Percentiles rank a stretch among this genome's conserved stretches.
Conservation (phyloP, 2,113 vertebrate species). For the Mormyrus lacerda region DNA sequence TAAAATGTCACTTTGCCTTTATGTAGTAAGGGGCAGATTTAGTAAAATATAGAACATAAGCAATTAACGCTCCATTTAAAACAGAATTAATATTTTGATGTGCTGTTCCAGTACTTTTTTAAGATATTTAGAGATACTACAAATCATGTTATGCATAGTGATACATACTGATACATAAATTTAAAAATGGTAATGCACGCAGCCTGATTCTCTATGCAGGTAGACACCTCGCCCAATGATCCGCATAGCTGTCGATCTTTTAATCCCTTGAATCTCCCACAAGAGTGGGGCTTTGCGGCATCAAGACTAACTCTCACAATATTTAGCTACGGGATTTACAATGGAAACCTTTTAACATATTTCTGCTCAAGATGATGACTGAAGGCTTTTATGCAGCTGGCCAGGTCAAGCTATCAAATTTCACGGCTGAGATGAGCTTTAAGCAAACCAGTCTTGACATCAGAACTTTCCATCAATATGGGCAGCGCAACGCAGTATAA, state of each 20-base stretch:
- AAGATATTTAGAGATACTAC: background rate
- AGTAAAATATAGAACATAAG: background rate
- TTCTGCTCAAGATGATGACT: slow-evolving; percentile 6
- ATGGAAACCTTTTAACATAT: slow-evolving; percentile 15
- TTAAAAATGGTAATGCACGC: background rate
- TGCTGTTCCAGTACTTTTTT: background rate
- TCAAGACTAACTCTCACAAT: slow-evolving; percentile 12
- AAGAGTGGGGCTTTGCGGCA: background rate
- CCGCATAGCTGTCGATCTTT: background rate
- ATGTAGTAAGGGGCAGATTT: background rate
- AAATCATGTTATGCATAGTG: background rate
- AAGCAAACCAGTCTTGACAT: background rate
- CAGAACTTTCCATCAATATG: background rate
- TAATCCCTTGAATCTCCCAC: slow-evolving; percentile 1
- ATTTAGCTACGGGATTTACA: slow-evolving; percentile 10
- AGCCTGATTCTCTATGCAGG: background rate
- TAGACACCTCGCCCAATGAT: background rate
- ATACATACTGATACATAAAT: background rate
- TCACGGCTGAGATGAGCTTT: background rate
- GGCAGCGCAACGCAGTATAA: background rate
- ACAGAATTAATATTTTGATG: background rate
- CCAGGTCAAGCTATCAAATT: slow-evolving; percentile 9
- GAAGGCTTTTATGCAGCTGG: background rate
- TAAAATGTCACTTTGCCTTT: background rate
- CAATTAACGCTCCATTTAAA: background rate